Percentiles rank a stretch among this genome's conserved stretches.
phyloP scores from a whole-genome alignment of 1,140 invertebrate species.

The Eueides isabella region DNA sequence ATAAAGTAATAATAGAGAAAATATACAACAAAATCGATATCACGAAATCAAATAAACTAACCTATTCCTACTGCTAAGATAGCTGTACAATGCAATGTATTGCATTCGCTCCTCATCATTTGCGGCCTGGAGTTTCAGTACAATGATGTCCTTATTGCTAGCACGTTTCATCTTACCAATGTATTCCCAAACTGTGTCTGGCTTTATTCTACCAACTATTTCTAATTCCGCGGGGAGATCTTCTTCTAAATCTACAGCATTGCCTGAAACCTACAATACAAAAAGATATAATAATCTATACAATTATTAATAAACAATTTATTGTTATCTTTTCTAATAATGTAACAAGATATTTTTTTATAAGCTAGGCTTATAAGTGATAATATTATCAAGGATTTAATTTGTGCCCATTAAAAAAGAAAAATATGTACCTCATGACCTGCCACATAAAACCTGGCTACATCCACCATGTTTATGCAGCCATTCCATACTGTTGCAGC shows the following conservation, averaged over 20 bases:
- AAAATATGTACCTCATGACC: slow-evolving; percentile 87
- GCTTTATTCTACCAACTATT: slow-evolving; percentile 95
- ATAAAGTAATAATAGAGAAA: slow-evolving; percentile 2
- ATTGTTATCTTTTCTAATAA: background rate
- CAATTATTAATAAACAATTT: too few species aligned
- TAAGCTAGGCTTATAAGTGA: too few species aligned
- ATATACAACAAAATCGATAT: background rate
- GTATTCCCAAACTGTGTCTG: slow-evolving; percentile 96
- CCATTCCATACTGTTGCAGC: slow-evolving; percentile 90
- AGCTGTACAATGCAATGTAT: slow-evolving; percentile 94
- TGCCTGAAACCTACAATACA: slow-evolving; percentile 83
- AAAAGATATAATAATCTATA: slow-evolving; percentile 8
- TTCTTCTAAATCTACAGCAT: slow-evolving; percentile 86
- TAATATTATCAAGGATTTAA: too few species aligned
- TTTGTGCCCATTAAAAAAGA: too few species aligned
- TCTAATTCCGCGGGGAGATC: slow-evolving; percentile 91
- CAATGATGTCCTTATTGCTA: slow-evolving; percentile 93
- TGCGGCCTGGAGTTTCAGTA: slow-evolving; percentile 90
- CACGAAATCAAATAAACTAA: slow-evolving; percentile 47
- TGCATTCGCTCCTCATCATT: slow-evolving; percentile 92
- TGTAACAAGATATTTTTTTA: too few species aligned
- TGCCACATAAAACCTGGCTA: slow-evolving; percentile 93
- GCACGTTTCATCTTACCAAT: slow-evolving; percentile 94
- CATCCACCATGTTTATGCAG: slow-evolving; percentile 94
- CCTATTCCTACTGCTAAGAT: slow-evolving; percentile 92